Conservation (phyloP, 1,140 invertebrate species). For the Teleopsis dalmanni region DNA sequence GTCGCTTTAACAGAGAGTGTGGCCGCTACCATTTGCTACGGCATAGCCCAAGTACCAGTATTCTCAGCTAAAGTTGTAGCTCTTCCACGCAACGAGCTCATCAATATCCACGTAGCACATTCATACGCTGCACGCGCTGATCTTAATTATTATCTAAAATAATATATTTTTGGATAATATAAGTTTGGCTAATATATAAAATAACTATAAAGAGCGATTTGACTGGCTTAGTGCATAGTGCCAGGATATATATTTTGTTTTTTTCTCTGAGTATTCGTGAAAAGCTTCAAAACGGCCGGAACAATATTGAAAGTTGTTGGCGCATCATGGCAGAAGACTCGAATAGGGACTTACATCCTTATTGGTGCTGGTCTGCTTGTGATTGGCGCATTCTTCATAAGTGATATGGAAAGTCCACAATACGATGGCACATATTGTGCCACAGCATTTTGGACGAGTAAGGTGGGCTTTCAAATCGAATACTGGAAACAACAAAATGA, state of each 20-base stretch:
- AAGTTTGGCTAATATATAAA: no score
- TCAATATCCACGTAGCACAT: conserved; percentile 22
- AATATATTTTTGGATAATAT: no score
- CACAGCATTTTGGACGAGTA: conserved; percentile 60
- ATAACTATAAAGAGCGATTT: no score
- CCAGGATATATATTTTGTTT: background rate
- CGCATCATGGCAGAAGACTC: conserved; percentile 67
- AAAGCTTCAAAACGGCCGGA: conserved; percentile 34
- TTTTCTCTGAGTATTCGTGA: conserved; percentile 3
- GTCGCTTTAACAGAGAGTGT: conserved; percentile 33
- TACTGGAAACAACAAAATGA: conserved; percentile 71
- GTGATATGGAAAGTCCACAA: conserved; percentile 58
- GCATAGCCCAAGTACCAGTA: background rate
- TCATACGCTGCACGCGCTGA: conserved; percentile 38
- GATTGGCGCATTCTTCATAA: conserved; percentile 58
- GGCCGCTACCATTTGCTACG: conserved; percentile 21
- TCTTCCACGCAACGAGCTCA: conserved; percentile 2
- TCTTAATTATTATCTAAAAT: conserved; percentile 27
- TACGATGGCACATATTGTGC: conserved; percentile 61
- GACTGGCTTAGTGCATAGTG: no score
- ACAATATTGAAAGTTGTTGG: conserved; percentile 69
- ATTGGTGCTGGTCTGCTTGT: conserved; percentile 57
- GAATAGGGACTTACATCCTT: conserved; percentile 62
- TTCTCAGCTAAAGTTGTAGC: background rate
- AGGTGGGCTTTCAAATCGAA: conserved; percentile 59